Base-by-base conservation (phyloP, 2,888 invertebrate species). In the Tachina fera region DNA sequence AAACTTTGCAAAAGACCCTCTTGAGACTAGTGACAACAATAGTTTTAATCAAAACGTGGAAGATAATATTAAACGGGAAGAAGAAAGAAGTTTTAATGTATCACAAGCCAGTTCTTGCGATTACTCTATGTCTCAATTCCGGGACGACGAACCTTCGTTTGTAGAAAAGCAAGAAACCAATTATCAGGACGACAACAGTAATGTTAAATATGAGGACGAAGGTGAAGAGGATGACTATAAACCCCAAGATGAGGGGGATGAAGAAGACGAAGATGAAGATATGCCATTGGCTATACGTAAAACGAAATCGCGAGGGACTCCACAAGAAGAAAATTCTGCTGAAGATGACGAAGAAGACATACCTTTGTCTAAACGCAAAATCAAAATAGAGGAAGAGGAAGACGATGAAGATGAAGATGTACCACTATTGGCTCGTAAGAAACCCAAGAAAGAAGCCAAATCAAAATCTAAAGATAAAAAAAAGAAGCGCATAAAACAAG, bases 61-160 rank as follows among this genome's bases (percentile, higher is more conserved):
- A n/a, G 85, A 90, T 92, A 93, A 91, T 90, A 91, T 87, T 91
- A 83, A 86, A 51, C 65, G 68, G 8, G 93, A 89, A 45, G 86
- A 87, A 31, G 89, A 89, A 45, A 87, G 83, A 75, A 88, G 63
- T 70, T 87, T 92, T 88, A 94, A 93, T 93, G 93, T 92, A 90
- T 95, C 93, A 89, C 94, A 92, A 85, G 94, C 94, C n/a, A 96
- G 96, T 87, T 96, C 95, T 67, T 96, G 96, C 92, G 96, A 96
- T 90, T 96, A 96, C 91, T 96, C 95, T 65, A 88, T 96, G 92
- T 95, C 96, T 61, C 95, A 95, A 89, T 96, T 96, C 88, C 93
- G 94, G 60, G 92, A 92, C 70, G 92, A 94, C 87, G 94, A 95
- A 88, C 93, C 94, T 3, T 87, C 91, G 49, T 93, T 92, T 82